These are phyloP conservation scores for Leucophora obtusa DNA, from an alignment of 2,888 invertebrate genomes.

Conservation along the genomic window DNA sequence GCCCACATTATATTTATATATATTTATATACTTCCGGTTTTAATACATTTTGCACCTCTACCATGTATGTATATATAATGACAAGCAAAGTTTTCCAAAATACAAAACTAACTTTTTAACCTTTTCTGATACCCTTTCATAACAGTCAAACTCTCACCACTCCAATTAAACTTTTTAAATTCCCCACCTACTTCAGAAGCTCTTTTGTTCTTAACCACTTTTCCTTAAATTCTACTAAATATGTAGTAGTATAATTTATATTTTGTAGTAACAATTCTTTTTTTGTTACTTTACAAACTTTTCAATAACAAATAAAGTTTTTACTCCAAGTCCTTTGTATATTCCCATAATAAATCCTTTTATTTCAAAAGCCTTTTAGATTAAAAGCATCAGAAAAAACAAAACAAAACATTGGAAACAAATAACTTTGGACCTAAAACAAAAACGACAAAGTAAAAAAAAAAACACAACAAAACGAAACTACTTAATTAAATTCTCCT, in stretches of 20 bases:
- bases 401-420: neutral
- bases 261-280: slow-evolving; percentile 19
- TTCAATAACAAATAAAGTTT: slow-evolving; percentile 42
- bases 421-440: slow-evolving; percentile 3
- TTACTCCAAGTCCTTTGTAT: slow-evolving; percentile 3
- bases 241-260: slow-evolving; percentile 41
- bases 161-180: neutral
- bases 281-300: slow-evolving; percentile 24
- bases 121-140: neutral
- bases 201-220: neutral
- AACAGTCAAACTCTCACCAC: neutral
- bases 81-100: neutral
- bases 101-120: neutral
- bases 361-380: slow-evolving; percentile 38
- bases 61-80: neutral
- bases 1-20: slow-evolving; percentile 10
- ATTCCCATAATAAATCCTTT: slow-evolving; percentile 36
- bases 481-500: slow-evolving; percentile 59
- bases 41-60: slow-evolving; percentile 16
- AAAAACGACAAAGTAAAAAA: neutral
- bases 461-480: slow-evolving; percentile 40
- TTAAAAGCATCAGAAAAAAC: slow-evolving; percentile 24
- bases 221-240: slow-evolving; percentile 31
- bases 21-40: neutral
- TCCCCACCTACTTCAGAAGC: neutral